Conservation (phyloP, 23 tunicate species). For the Trididemnum nubilum region DNA sequence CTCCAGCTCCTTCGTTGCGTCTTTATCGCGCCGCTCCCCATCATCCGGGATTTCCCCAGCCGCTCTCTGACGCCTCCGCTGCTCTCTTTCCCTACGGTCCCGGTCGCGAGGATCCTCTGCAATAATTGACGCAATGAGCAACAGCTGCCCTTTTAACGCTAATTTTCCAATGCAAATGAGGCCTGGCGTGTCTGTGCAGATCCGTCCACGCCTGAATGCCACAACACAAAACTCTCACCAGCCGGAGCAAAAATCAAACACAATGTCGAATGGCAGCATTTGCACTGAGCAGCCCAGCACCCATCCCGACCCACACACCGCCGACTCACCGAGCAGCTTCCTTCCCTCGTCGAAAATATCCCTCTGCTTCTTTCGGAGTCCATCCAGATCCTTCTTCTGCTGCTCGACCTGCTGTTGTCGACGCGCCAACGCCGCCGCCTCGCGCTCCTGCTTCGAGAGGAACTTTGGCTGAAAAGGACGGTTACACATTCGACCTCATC, state of each 20-base stretch:
- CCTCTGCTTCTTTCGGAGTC: constrained; percentile 73
- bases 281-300: no score
- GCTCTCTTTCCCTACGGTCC: constrained; percentile 90
- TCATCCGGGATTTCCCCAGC: constrained; percentile 56
- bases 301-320: no score
- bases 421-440: constrained; percentile 83
- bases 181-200: background rate
- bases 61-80: constrained; percentile 65
- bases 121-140: no score
- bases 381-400: constrained; percentile 67
- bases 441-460: constrained; percentile 80
- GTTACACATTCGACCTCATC: background rate
- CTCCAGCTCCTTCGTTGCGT: constrained; percentile 80
- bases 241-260: no score
- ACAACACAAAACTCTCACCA: no score
- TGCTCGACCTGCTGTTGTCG: constrained; percentile 83
- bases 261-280: no score
- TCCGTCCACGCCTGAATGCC: no score
- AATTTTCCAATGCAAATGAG: background rate
- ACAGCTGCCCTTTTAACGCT: background rate
- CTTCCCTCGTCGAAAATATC: constrained; percentile 95
- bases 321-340: constrained; percentile 49
- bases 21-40: constrained; percentile 70
- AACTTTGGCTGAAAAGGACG: constrained; percentile 78
- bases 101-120: constrained; percentile 78